Evolutionary conservation across 2,797 vertebrate species (phyloP).

Genomic region (Lutjanus campechanus): DNA sequence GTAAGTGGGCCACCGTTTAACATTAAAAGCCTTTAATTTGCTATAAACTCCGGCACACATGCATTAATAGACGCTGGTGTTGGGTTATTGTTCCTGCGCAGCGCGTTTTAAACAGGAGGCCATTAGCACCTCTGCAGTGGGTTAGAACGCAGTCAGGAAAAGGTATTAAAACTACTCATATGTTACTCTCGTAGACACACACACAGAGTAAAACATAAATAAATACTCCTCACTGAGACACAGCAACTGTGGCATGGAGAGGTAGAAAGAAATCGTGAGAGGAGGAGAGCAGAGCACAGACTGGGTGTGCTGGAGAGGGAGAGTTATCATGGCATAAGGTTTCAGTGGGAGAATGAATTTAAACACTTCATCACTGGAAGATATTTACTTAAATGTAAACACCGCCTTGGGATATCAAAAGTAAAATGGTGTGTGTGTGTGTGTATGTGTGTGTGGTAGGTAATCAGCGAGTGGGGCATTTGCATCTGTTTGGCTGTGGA

Average conservation of each 20-base stretch:
- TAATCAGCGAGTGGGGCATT: conserved; percentile 69
- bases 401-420: conserved; percentile 75
- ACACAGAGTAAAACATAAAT: conserved; percentile 43
- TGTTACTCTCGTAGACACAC: conserved; percentile 61
- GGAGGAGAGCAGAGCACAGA: conserved; percentile 26
- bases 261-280: conserved; percentile 23
- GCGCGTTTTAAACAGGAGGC: conserved; percentile 80
- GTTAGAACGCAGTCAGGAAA: conserved; percentile 71
- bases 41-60: conserved; percentile 84
- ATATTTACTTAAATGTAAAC: conserved; percentile 82
- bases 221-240: conserved; percentile 49
- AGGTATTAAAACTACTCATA: conserved; percentile 73
- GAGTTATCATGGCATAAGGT: conserved; percentile 66
- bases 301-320: conserved; percentile 59
- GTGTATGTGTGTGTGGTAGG: conserved; percentile 44
- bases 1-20: conserved; percentile 86
- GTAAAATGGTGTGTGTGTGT: conserved; percentile 59
- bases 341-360: conserved; percentile 76
- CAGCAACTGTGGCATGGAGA: conserved; percentile 10
- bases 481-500: conserved; percentile 70
- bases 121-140: conserved; percentile 76
- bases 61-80: conserved; percentile 81
- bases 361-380: conserved; percentile 75
- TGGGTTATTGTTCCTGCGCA: conserved; percentile 83
- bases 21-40: conserved; percentile 88